Conservation (phyloP, 1,140 invertebrate genomes). For the Saccostrea glomerata region DNA sequence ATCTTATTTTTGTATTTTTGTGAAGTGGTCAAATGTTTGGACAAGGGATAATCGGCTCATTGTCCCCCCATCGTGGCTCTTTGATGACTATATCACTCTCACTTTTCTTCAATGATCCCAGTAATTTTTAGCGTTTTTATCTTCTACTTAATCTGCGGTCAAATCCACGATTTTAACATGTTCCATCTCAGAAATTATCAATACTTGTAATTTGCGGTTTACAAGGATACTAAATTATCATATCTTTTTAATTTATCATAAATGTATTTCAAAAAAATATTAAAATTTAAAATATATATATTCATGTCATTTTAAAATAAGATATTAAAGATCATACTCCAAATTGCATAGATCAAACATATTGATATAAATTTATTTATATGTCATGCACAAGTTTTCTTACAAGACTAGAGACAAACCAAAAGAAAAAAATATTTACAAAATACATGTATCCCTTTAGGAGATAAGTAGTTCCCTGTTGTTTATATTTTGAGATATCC, state of each 20-base stretch:
- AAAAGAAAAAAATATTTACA: background rate
- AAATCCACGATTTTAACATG: background rate
- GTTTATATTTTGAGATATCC: background rate
- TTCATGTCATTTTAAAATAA: too few relatives aligned
- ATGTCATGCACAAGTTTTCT: background rate
- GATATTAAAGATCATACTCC: too few relatives aligned
- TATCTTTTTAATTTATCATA: too few relatives aligned
- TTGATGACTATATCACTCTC: background rate
- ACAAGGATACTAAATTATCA: too few relatives aligned
- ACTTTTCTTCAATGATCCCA: background rate
- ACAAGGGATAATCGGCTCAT: background rate
- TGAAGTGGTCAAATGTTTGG: constrained; percentile 1
- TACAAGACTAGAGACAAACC: background rate
- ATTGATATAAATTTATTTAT: background rate
- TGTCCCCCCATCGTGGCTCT: background rate
- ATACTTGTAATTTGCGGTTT: too few relatives aligned
- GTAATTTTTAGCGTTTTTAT: background rate
- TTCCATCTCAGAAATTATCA: background rate
- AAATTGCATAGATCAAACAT: background rate
- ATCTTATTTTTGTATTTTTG: background rate
- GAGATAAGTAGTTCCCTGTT: background rate
- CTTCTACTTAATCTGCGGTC: background rate
- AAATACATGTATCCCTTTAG: background rate
- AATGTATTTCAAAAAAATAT: too few relatives aligned
- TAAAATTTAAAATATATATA: too few relatives aligned